These are phyloP conservation scores for Xylota sylvarum DNA, from an alignment of 2,888 invertebrate species.

Conservation along the genomic window DNA sequence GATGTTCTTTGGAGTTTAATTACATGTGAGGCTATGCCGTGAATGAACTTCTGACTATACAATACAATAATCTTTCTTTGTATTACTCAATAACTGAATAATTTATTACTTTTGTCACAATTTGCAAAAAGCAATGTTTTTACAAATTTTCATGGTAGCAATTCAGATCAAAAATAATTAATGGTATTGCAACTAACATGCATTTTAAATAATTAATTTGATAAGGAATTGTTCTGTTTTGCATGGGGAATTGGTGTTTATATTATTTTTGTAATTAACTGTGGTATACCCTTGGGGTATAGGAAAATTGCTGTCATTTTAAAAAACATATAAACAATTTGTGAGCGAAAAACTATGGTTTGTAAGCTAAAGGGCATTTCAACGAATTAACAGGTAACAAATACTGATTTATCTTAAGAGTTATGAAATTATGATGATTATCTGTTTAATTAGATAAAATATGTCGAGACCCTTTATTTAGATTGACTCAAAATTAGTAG, in stretches of 20 bases:
- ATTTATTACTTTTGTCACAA: slow-evolving; percentile 16
- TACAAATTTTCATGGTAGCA: background rate
- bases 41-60: background rate
- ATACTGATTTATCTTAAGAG: too few species aligned
- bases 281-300: background rate
- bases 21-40: background rate
- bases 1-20: background rate
- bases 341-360: background rate
- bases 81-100: slow-evolving; percentile 11
- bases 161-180: slow-evolving; percentile 7
- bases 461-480: too few species aligned
- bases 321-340: background rate
- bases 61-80: slow-evolving; percentile 3
- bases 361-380: background rate
- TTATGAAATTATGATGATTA: too few species aligned
- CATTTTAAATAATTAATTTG: slow-evolving; percentile 20
- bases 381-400: background rate
- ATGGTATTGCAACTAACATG: background rate
- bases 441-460: too few species aligned
- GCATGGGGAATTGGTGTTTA: background rate
- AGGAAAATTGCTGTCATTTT: background rate
- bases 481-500: too few species aligned
- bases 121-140: background rate
- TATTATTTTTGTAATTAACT: slow-evolving; percentile 16
- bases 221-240: background rate